These are phyloP conservation scores for Pollenia angustigena DNA, from an alignment of 2,888 invertebrate genomes.

Conservation along the genomic window DNA sequence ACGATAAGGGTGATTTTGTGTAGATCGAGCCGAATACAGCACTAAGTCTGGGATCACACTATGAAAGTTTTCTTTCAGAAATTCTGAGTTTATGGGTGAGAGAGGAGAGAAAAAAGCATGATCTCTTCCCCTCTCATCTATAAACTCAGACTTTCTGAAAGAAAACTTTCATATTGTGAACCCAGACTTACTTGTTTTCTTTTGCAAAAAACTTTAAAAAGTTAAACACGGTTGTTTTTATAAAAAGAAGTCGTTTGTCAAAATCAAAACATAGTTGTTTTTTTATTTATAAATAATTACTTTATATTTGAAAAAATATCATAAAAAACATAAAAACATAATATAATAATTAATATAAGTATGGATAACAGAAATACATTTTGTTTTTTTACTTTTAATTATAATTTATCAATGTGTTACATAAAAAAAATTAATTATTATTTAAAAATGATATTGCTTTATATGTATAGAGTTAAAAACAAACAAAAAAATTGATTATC, in stretches of 20 bases:
- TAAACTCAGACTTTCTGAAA: no score
- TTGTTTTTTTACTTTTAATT: constrained; percentile 72
- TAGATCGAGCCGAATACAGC: no score
- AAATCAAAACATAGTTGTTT: neutral
- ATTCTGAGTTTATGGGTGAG: no score
- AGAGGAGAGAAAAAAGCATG: no score
- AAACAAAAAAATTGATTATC: constrained; percentile 60
- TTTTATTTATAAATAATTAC: constrained; percentile 78
- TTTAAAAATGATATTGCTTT: constrained; percentile 69
- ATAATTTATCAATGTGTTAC: constrained; percentile 58
- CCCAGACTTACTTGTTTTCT: no score
- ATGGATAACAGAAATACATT: constrained; percentile 76
- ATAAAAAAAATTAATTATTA: constrained; percentile 52
- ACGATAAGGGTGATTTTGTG: no score
- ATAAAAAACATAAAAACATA: constrained; percentile 81
- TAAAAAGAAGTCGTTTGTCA: no score
- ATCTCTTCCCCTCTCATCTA: no score
- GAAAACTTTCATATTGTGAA: no score
- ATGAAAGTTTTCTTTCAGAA: no score
- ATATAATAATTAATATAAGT: constrained; percentile 75
- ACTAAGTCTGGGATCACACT: no score
- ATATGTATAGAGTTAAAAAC: constrained; percentile 53
- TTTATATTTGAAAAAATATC: constrained; percentile 76
- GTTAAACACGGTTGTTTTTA: neutral
- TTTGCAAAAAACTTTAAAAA: no score